These are phyloP conservation scores for Acropora tenuis DNA, from an alignment of 64 coral and sea anemone species.

Conservation along the genomic window DNA sequence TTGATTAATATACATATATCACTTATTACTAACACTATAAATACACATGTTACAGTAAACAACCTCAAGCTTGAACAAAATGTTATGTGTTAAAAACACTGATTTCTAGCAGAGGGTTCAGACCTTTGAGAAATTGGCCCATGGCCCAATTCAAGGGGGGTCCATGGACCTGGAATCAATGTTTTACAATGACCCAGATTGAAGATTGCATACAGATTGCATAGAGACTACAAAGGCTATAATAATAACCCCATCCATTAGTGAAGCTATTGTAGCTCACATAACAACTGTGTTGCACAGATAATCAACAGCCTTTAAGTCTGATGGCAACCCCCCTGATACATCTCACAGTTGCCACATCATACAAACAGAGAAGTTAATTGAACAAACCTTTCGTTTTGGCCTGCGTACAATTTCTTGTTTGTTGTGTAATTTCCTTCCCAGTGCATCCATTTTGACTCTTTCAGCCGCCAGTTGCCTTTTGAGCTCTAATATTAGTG, in stretches of 20 bases:
- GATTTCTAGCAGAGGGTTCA: conserved; percentile 29
- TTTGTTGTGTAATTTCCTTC: conserved; percentile 2
- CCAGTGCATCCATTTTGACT: conserved; percentile 11
- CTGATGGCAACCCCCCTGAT: not conserved
- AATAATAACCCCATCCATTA: not conserved
- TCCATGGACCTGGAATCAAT: conserved; percentile 12
- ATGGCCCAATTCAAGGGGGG: not conserved
- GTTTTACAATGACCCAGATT: not conserved
- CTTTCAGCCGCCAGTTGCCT: conserved; percentile 20
- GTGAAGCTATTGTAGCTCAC: conserved; percentile 7
- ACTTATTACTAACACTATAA: no score
- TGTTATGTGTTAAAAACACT: conserved; percentile 20
- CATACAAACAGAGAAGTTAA: not conserved
- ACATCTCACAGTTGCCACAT: not conserved
- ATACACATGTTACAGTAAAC: no score
- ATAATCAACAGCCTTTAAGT: not conserved
- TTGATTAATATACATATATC: no score
- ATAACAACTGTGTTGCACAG: conserved; percentile 12
- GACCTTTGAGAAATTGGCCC: conserved; percentile 13
- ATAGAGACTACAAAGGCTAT: conserved; percentile 7
- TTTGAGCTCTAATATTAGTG: conserved; percentile 27
- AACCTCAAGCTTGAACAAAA: not conserved
- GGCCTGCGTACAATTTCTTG: conserved; percentile 33
- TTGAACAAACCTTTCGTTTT: conserved; percentile 38
- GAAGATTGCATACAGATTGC: conserved; percentile 5